Evolutionary conservation across 1,140 invertebrate species (phyloP), one percentile per base, ranked within the genome.

Genomic region (Adoxophyes honmai): DNA sequence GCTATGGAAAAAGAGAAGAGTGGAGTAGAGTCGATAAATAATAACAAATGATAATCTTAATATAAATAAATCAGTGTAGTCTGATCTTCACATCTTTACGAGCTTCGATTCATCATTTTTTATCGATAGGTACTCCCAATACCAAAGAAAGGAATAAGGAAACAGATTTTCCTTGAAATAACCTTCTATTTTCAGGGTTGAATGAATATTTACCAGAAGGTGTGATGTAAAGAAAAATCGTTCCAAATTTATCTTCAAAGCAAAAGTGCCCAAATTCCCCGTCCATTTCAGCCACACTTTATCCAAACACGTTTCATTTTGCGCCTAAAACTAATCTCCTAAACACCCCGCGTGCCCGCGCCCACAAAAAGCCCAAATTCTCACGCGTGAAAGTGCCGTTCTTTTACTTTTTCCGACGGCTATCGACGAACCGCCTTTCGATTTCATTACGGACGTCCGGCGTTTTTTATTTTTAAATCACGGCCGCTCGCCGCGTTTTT

Each of bases 391-490:
- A 88, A 88, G 86, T 88, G 83, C 62, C 63, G 62, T 80, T 79
- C 81, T 86, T 88, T 88, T 86, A 86, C 79, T 70, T 88, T 88
- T 88, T 83, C 81, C 81, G 77, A 78, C 76, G 71, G 81, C 75
- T 78, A 88, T 88, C 86, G 83, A 86, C 83, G 82, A 81, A 83
- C 83, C 83, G 78, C 83, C 86, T 86, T 88, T 88, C 83, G 83
- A 86, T 86, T 88, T 88, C 83, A 84, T 86, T 88, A 86, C 82
- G 82, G 75, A 81, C 83, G 73, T 84, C 78, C 77, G 75, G 72
- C 64, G 66, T 80, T 88, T 88, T 82, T 88, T 88, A 86, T 88
- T 88, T 88, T 84, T 86, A 86, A 86, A 86, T 88, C 86, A 86
- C 81, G 75, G 78, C 75, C 73, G 75, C 75, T 73, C 75, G 75